Conservation (phyloP, 2,113 vertebrate species). For the Melospiza melodia region DNA sequence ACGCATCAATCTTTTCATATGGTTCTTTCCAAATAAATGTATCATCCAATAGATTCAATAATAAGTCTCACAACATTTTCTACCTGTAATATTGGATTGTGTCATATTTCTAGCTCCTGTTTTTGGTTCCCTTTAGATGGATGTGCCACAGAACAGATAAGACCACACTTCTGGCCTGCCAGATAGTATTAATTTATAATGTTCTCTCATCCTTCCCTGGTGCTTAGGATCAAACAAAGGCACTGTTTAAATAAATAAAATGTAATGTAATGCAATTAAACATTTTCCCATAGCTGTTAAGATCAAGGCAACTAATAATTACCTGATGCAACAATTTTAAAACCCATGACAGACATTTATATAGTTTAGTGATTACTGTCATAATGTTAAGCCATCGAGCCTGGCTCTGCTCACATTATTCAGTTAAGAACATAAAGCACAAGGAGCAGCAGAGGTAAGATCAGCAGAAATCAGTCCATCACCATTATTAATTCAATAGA, state of each 20-base stretch:
- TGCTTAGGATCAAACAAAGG: conserved; percentile 59
- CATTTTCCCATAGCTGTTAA: conserved; percentile 54
- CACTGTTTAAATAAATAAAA: conserved; percentile 64
- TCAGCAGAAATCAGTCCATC: conserved; percentile 17
- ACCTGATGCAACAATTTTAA: conserved; percentile 41
- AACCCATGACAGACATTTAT: background rate
- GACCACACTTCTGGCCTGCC: conserved; percentile 39
- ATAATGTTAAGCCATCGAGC: conserved; percentile 32
- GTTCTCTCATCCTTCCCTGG: conserved; percentile 30
- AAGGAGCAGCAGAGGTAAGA: conserved; percentile 3
- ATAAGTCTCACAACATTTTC: background rate
- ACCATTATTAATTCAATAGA: conserved; percentile 43
- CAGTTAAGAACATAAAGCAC: background rate
- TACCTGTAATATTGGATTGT: background rate
- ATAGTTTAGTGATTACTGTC: conserved; percentile 44
- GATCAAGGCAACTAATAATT: conserved; percentile 63
- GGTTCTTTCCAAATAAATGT: background rate
- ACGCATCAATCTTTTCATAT: background rate
- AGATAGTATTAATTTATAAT: conserved; percentile 60
- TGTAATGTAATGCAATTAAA: conserved; percentile 62
- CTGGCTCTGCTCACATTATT: conserved; percentile 22
- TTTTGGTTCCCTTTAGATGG: conserved; percentile 7
- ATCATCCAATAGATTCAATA: conserved; percentile 32
- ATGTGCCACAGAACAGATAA: conserved; percentile 25
- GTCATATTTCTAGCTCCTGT: background rate